Conservation (phyloP, 2,113 vertebrate genomes). For the Protobothrops flavoviridis region DNA sequence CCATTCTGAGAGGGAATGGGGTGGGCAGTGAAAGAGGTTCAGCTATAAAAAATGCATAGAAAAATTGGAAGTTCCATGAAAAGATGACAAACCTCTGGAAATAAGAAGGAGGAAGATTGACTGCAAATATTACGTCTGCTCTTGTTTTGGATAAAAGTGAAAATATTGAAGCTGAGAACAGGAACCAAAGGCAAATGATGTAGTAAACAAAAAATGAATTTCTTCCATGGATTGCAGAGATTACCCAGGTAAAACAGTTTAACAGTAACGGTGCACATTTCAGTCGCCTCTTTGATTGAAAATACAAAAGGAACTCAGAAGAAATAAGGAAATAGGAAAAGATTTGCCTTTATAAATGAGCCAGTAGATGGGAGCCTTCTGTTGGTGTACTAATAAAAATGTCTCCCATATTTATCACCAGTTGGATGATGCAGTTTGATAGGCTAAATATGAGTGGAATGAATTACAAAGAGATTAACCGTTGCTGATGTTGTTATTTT, state of each 20-base stretch:
- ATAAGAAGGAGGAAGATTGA: not conserved
- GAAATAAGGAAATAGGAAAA: not conserved
- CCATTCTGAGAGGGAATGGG: not conserved
- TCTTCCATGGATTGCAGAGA: not conserved
- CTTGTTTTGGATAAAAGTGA: not conserved
- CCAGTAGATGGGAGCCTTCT: not conserved
- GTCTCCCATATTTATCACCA: not conserved
- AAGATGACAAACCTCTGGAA: not conserved
- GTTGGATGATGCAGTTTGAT: not conserved
- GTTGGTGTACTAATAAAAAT: not conserved
- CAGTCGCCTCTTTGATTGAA: not conserved
- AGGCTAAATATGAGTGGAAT: not conserved
- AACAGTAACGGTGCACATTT: not conserved
- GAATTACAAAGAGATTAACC: not conserved
- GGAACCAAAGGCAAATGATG: not conserved
- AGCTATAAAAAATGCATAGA: not conserved
- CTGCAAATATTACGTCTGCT: not conserved
- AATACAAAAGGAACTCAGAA: not conserved
- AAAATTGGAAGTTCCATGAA: not conserved
- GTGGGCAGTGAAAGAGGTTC: not conserved
- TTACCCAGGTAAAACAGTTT: not conserved
- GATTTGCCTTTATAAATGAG: not conserved
- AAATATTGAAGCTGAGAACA: not conserved
- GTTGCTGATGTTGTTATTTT: not conserved
- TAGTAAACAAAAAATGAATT: not conserved